These are phyloP conservation scores for Stegodyphus dumicola DNA, from an alignment of 1,140 invertebrate genomes.

Conservation along the genomic window DNA sequence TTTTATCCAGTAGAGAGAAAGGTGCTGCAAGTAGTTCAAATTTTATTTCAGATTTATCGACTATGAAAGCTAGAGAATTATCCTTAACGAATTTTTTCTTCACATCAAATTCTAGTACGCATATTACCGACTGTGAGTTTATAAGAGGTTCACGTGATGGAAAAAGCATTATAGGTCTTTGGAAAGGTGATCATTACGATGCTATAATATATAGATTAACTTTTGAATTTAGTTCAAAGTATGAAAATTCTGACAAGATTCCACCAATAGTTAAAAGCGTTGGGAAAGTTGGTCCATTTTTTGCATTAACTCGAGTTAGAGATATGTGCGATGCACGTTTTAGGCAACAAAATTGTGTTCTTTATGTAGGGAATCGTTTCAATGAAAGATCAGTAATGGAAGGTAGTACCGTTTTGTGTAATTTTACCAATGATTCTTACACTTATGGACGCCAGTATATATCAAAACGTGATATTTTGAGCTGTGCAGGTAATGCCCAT, in stretches of 20 bases:
- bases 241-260: not conserved
- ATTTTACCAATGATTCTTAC: not conserved
- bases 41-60: not conserved
- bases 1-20: not conserved
- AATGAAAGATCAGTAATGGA: not conserved
- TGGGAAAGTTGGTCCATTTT: not conserved
- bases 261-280: not conserved
- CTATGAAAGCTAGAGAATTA: not conserved
- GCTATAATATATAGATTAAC: not conserved
- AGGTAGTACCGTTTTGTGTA: not conserved
- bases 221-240: not conserved
- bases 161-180: not conserved
- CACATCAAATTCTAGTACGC: not conserved
- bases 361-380: not conserved
- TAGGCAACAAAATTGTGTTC: not conserved
- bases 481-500: not conserved
- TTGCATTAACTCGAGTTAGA: not conserved
- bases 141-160: not conserved
- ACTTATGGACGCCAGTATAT: not conserved
- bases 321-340: not conserved
- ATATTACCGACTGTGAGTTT: not conserved
- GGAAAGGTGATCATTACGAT: slow-evolving; percentile 5
- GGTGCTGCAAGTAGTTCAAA: not conserved
- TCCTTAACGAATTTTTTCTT: not conserved
- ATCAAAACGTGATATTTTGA: not conserved